Evolutionary conservation across 2,888 invertebrate genomes (phyloP).

Genomic region (Scrobipalpa costella): DNA sequence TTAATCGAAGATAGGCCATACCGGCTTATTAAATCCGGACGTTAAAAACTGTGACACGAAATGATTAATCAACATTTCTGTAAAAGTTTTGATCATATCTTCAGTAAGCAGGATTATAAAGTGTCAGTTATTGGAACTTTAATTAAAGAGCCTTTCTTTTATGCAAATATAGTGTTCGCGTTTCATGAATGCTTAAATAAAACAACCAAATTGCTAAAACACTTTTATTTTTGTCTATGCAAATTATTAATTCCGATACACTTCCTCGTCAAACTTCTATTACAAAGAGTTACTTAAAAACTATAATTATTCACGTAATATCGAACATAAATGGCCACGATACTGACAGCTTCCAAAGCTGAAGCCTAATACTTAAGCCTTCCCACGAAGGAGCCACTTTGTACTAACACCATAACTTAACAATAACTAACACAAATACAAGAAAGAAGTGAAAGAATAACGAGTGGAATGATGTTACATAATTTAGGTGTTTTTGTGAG

Average conservation of each 20-base stretch:
- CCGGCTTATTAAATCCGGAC: neutral
- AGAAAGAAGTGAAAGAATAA: conserved; percentile 69
- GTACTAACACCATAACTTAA: conserved; percentile 68
- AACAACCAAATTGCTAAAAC: conserved; percentile 58
- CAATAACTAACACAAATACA: conserved; percentile 49
- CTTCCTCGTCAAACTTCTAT: conserved; percentile 61
- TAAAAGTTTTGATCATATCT: neutral
- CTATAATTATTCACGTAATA: conserved; percentile 63
- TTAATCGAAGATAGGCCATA: neutral
- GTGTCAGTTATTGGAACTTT: neutral
- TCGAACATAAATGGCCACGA: conserved; percentile 75
- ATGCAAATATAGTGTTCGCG: neutral
- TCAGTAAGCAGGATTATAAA: neutral
- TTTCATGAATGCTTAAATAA: no score
- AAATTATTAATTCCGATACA: conserved; percentile 67
- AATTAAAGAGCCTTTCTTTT: neutral
- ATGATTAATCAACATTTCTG: neutral
- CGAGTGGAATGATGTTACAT: conserved; percentile 65
- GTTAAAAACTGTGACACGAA: neutral
- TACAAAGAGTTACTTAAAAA: conserved; percentile 65
- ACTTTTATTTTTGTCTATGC: conserved; percentile 77
- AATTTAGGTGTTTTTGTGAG: conserved; percentile 46
- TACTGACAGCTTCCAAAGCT: conserved; percentile 63
- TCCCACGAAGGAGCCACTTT: conserved; percentile 65
- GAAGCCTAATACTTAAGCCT: conserved; percentile 51